Base-by-base conservation (phyloP, 1,140 invertebrate genomes). In the Papilio dardanus region DNA sequence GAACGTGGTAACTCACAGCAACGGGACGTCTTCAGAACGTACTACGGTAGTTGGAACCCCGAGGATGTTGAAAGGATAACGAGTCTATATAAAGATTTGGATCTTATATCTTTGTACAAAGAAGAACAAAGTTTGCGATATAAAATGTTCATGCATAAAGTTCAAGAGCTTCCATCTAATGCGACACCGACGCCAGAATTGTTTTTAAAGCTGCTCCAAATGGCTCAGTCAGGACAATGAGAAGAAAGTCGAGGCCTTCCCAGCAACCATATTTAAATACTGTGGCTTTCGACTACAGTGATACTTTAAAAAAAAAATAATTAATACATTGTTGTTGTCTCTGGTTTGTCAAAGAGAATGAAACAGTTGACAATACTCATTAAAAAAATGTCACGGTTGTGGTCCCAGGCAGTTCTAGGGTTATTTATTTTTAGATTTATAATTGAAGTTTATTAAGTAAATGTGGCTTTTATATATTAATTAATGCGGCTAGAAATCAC, bases 51-150 rank as follows among this genome's bases (percentile, higher is more conserved):
- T 14, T 84, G 94, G 12, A 96, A 98, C 82, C 92, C 94, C 5
- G 94, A 95, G 65, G 96, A 96, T 81, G 95, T 97, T 12, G 93
- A 94, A 37, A 94, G 93, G 73, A 96, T 99, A 3, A 98, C 97
- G 91, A 90, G 95, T 31, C 88, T 99, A 1, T 99, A 98, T 84
- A 95, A 96, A 82, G 96, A 98, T 79, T 89, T 99, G 1, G 8
- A 30, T 19, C 28, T 73, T 30, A 21, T 54, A 10, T 10, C 46
- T 8, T 24, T 73, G 16, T 73, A 33, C 4, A 33, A 73, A 1
- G 46, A 58, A 35, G 16, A 73, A 33, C 28, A 58, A 37, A 8
- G 35, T 4, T 16, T n/a, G 4, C 30, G 46, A 19, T 73, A 73
- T 3, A n/a, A 73, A 50, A 58, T 30, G 2, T 73, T 73, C 10